phyloP scores from a whole-genome alignment of 2,888 invertebrate species.

The Pyrochroa serraticornis region DNA sequence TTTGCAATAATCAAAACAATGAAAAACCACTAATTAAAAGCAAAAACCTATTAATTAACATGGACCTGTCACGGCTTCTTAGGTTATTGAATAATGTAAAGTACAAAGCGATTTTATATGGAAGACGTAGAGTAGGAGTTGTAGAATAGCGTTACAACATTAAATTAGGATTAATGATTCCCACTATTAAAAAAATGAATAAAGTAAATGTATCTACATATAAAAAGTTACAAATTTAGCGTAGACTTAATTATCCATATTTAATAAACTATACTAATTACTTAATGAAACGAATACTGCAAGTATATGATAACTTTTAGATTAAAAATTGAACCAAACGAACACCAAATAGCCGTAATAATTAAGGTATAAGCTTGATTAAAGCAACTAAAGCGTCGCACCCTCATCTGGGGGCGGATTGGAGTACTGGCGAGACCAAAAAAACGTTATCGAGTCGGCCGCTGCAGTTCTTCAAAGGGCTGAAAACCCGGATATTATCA shows the following conservation, averaged over 20 bases:
- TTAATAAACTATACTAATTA: slow-evolving; percentile 17
- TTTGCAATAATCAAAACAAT: not conserved
- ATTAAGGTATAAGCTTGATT: slow-evolving; percentile 1
- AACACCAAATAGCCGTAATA: slow-evolving; percentile 25
- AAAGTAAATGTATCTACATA: not conserved
- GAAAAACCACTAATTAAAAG: not conserved
- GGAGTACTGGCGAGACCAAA: slow-evolving; percentile 3
- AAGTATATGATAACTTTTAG: slow-evolving; percentile 10
- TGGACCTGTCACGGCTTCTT: slow-evolving; percentile 18
- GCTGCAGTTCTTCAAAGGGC: slow-evolving; percentile 10
- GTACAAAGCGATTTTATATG: slow-evolving; percentile 28
- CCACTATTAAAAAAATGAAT: not conserved
- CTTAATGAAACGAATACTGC: slow-evolving; percentile 4
- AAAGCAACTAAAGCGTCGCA: slow-evolving; percentile 9
- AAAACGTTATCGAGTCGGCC: slow-evolving; percentile 18
- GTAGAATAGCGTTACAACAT: slow-evolving; percentile 14
- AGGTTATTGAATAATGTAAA: slow-evolving; percentile 24
- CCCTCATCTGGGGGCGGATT: not conserved
- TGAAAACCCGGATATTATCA: slow-evolving; percentile 6
- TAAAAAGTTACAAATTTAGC: not conserved
- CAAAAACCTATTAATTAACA: slow-evolving; percentile 7
- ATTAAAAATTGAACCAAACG: slow-evolving; percentile 21
- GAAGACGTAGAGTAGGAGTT: not conserved
- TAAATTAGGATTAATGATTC: slow-evolving; percentile 13
- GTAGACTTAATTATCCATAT: slow-evolving; percentile 12